A percentile compares a stretch with the other conserved stretches of the same genome.
Evolutionary conservation across 2,888 invertebrate species (phyloP).

Genomic region (Drosophila yooni): DNA sequence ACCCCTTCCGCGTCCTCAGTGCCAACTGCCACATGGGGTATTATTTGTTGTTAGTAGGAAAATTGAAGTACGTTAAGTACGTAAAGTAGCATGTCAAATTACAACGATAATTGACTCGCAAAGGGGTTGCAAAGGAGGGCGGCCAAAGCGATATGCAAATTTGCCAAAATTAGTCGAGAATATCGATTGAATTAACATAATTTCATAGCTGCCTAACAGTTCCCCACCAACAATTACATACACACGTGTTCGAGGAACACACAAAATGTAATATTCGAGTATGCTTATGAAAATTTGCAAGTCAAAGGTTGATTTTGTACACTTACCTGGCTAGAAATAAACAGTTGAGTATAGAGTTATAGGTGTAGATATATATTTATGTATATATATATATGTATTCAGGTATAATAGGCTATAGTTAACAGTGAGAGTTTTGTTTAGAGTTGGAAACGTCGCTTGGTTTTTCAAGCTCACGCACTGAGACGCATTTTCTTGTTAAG

Average conservation of each 20-base stretch:
- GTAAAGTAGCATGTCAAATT: constrained; percentile 68
- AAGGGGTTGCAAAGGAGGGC: constrained; percentile 17
- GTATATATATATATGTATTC: constrained; percentile 14
- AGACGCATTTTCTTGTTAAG: constrained; percentile 29
- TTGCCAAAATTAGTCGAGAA: constrained; percentile 51
- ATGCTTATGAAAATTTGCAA: constrained; percentile 44
- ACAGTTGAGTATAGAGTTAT: constrained; percentile 29
- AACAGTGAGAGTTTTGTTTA: constrained; percentile 37
- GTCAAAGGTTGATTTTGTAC: constrained; percentile 26
- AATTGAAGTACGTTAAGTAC: constrained; percentile 19
- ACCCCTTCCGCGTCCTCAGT: neutral
- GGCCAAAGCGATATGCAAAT: constrained; percentile 38
- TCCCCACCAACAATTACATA: constrained; percentile 41
- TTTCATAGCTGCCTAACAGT: constrained; percentile 30
- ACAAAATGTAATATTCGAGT: constrained; percentile 21
- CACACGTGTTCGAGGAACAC: constrained; percentile 19
- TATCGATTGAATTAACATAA: constrained; percentile 74
- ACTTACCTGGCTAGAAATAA: constrained; percentile 53
- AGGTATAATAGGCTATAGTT: constrained; percentile 32
- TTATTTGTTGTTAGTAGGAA: neutral
- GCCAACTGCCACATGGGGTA: constrained; percentile 1
- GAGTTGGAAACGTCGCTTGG: constrained; percentile 35
- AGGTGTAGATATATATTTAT: neutral
- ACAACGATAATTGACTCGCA: constrained; percentile 66
- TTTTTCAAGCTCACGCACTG: constrained; percentile 38